Base-by-base conservation (phyloP, 2,113 vertebrate genomes). In the Macquaria ambigua region DNA sequence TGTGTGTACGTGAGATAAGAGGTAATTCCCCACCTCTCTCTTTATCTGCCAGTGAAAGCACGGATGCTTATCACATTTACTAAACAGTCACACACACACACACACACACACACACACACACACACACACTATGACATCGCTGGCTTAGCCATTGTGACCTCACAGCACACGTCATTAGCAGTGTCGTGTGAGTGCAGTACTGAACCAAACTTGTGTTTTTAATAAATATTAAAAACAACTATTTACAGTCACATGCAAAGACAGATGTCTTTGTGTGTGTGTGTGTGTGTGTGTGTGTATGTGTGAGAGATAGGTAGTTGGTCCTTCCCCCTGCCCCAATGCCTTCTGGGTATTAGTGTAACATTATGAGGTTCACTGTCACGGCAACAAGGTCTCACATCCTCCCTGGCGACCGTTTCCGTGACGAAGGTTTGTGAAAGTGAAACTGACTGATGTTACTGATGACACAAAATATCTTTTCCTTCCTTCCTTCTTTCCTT, bases 1-100 rank as follows among this genome's bases (percentile, higher is more conserved):
- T 69, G 39, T 76, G 72, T 56, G 74, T 64, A 9, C 0, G 48
- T 50, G 37, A 59, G 73, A 86, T 76, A 77, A 81, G 78, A 81
- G 73, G 50, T 64, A 46, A 81, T 81, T 76, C 50, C 46, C 48
- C 8, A 43, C 66, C 23, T 63, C 48, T 20, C 8, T 72, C 20
- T 81, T 25, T 71, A 64, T 86, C 66, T 66, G 73, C 67, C 25
- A 75, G 14, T 50, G 39, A 76, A 66, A 76, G 50, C 39, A 14
- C 3, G n/a, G 79, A 79, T 70, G 69, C 10, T 69, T 59, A 58
- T 77, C 55, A 64, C 74, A 52, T 39, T 52, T n/a, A 50, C 1
- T 25, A 67, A 41, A 64, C 21, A 56, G 16, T 7, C n/a, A n/a
- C n/a, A n/a, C n/a, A n/a, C 50, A 5, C 16, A 18, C 14, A 25